phyloP scores from a whole-genome alignment of 2,113 vertebrate genomes.

The Phalacrocorax carbo region DNA sequence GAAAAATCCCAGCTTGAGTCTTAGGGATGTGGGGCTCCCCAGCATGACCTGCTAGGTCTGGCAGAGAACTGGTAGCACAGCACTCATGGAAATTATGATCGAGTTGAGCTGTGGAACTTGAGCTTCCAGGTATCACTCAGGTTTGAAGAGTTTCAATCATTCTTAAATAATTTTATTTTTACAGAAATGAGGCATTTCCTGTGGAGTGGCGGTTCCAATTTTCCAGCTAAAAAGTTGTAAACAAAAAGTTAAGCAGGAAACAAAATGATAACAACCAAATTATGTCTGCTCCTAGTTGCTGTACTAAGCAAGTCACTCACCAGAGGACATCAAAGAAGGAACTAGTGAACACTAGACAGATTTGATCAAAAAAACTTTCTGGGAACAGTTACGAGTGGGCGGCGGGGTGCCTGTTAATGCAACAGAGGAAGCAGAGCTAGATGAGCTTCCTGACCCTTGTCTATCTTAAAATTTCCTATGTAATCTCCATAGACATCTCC shows the following conservation, averaged over 20 bases:
- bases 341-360: neutral
- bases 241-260: neutral
- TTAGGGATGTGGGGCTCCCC: neutral
- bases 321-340: neutral
- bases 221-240: neutral
- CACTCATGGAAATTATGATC: neutral
- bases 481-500: conserved; percentile 65
- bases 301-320: neutral
- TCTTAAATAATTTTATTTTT: neutral
- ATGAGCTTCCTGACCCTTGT: conserved; percentile 61
- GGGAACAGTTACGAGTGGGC: neutral
- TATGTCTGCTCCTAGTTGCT: neutral
- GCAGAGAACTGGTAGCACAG: neutral
- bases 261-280: neutral
- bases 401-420: neutral
- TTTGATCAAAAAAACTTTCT: neutral
- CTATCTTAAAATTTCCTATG: conserved; percentile 71
- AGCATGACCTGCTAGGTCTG: neutral
- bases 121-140: neutral
- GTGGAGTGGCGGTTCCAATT: neutral
- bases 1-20: neutral
- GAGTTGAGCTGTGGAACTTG: neutral
- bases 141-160: neutral
- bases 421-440: conserved; percentile 52
- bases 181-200: neutral